phyloP scores from a whole-genome alignment of 1,140 invertebrate species.

The Sarcophaga peregrina region DNA sequence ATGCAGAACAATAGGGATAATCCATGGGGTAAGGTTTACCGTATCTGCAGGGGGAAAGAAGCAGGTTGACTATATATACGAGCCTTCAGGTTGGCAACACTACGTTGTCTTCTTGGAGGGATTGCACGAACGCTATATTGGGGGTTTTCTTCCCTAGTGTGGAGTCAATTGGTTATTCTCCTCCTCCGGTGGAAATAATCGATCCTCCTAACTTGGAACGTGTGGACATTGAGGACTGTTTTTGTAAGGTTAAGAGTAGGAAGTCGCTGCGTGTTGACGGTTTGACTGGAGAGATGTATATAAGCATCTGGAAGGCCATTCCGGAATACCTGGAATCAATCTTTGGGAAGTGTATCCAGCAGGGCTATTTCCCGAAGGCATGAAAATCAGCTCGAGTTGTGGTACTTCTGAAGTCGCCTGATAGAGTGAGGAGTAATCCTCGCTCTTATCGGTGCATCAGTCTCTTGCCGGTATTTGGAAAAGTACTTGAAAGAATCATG shows the following conservation, averaged over 20 bases:
- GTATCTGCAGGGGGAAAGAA: background rate
- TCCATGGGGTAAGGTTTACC: background rate
- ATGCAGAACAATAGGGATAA: too few species aligned
- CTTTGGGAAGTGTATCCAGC: background rate
- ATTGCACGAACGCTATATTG: too few species aligned
- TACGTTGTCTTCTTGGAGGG: too few species aligned
- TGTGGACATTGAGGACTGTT: conserved; percentile 7
- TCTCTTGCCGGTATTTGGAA: too few species aligned
- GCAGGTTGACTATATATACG: too few species aligned
- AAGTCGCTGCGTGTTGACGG: conserved; percentile 44
- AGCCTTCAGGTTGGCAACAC: too few species aligned
- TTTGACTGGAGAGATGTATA: conserved; percentile 37
- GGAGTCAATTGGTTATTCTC: too few species aligned
- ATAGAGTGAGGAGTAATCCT: background rate
- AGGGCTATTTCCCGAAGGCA: background rate
- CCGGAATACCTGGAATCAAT: conserved; percentile 14
- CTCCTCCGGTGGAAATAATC: too few species aligned
- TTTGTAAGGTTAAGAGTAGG: conserved; percentile 1
- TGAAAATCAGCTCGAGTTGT: background rate
- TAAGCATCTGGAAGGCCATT: conserved; percentile 43
- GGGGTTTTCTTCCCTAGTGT: too few species aligned
- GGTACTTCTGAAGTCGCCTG: background rate
- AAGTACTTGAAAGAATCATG: too few species aligned
- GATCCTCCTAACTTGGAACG: background rate
- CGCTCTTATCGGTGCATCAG: background rate